phyloP scores from a whole-genome alignment of 2,888 invertebrate species.

The Synanthedon tipuliformis region DNA sequence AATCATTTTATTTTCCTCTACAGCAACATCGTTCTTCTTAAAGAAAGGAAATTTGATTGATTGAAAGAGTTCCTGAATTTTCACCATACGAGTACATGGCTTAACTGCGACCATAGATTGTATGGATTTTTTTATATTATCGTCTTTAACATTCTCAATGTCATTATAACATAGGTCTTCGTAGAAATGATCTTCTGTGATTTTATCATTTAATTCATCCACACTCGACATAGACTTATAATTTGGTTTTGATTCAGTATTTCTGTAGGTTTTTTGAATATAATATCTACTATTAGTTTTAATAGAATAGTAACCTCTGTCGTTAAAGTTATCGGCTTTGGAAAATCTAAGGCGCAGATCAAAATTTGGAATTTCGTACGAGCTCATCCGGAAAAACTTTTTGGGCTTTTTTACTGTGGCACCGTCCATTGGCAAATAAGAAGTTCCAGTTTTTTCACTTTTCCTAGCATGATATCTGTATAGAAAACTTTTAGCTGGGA shows the following conservation, averaged over 20 bases:
- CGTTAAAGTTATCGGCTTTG: conserved; percentile 35
- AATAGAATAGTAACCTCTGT: conserved; percentile 55
- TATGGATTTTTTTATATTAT: conserved; percentile 9
- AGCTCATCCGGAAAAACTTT: conserved; percentile 46
- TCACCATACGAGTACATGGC: conserved; percentile 44
- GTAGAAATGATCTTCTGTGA: conserved; percentile 53
- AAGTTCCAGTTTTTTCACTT: conserved; percentile 29
- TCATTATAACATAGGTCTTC: conserved; percentile 57
- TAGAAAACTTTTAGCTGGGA: conserved; percentile 57
- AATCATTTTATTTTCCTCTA: conserved; percentile 11
- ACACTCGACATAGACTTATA: conserved; percentile 41
- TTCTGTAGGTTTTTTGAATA: conserved; percentile 32
- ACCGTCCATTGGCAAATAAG: conserved; percentile 57
- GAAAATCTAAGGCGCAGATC: conserved; percentile 39
- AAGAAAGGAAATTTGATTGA: conserved; percentile 55
- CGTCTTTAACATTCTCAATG: conserved; percentile 16
- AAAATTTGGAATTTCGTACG: conserved; percentile 53
- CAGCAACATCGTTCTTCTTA: conserved; percentile 28
- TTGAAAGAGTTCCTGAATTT: conserved; percentile 52
- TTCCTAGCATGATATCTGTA: conserved; percentile 46
- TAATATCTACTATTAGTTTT: conserved; percentile 40
- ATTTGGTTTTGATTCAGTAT: conserved; percentile 36
- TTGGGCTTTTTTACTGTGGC: conserved; percentile 31
- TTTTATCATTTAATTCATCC: conserved; percentile 34
- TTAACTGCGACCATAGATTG: conserved; percentile 16